Conservation (phyloP, 2,797 vertebrate genomes). For the Rachycentron canadum region DNA sequence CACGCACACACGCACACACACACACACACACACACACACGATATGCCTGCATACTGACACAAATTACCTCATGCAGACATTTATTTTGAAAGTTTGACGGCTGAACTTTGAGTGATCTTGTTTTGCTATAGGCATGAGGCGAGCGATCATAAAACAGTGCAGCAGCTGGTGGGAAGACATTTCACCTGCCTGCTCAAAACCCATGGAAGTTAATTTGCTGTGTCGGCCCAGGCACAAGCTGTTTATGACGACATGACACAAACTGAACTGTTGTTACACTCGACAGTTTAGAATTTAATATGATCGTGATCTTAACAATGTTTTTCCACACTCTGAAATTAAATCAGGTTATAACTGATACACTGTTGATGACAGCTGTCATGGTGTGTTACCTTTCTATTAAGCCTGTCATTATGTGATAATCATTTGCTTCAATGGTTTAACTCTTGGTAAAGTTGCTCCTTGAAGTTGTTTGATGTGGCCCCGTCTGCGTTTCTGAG, state of each 20-base stretch:
- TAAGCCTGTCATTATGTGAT: conserved; percentile 30
- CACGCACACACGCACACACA: conserved; percentile 38
- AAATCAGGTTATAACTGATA: conserved; percentile 26
- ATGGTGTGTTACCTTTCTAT: conserved; percentile 11
- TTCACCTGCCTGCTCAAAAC: conserved; percentile 73
- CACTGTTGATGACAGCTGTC: conserved; percentile 22
- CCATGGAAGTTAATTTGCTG: conserved; percentile 65
- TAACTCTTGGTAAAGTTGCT: not conserved
- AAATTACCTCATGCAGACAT: conserved; percentile 83
- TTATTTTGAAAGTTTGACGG: conserved; percentile 83
- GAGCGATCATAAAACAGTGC: conserved; percentile 71
- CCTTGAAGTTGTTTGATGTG: conserved; percentile 22
- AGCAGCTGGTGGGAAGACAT: conserved; percentile 76
- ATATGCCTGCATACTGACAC: conserved; percentile 73
- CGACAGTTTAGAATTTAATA: conserved; percentile 40
- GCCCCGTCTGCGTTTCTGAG: conserved; percentile 1
- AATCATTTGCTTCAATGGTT: conserved; percentile 33
- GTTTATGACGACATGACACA: conserved; percentile 38
- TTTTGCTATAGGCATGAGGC: conserved; percentile 77
- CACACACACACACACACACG: conserved; percentile 35
- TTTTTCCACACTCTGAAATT: conserved; percentile 10
- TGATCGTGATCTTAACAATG: conserved; percentile 13
- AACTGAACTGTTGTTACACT: conserved; percentile 35
- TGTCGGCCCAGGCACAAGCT: conserved; percentile 47
- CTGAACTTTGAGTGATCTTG: conserved; percentile 84